A percentile compares a stretch with the other conserved stretches of the same genome.
Evolutionary conservation across 2,888 invertebrate species (phyloP).

Genomic region (Drosophila conformis): DNA sequence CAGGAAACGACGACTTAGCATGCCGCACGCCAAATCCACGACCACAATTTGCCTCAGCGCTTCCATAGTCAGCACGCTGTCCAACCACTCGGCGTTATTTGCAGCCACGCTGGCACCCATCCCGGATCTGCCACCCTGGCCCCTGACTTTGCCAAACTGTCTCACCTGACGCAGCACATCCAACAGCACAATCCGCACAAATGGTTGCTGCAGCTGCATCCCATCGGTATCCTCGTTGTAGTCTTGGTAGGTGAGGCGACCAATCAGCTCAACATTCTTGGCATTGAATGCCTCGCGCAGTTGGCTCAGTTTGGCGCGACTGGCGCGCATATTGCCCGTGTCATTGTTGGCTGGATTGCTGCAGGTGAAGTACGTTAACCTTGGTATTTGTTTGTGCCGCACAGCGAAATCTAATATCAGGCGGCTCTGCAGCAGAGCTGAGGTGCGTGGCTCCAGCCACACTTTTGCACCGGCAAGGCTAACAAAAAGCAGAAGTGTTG

Average conservation of each 20-base stretch:
- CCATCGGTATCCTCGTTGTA: conserved; percentile 5
- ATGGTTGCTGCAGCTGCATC: conserved; percentile 33
- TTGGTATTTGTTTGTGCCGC: conserved; percentile 80
- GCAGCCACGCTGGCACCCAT: conserved; percentile 30
- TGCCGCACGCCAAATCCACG: conserved; percentile 83
- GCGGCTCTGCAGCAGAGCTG: conserved; percentile 64
- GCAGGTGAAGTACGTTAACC: conserved; percentile 83
- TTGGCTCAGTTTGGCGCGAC: conserved; percentile 33
- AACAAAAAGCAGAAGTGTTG: conserved; percentile 16
- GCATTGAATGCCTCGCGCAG: conserved; percentile 56
- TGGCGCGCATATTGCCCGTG: conserved; percentile 47
- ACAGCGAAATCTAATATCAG: conserved; percentile 79
- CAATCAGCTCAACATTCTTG: conserved; percentile 70
- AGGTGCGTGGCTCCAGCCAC: conserved; percentile 36
- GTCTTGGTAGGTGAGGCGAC: conserved; percentile 46
- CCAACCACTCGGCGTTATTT: conserved; percentile 70
- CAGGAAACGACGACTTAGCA: conserved; percentile 80
- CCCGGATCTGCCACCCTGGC: conserved; percentile 9
- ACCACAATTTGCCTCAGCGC: conserved; percentile 81
- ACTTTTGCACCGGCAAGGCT: conserved; percentile 14
- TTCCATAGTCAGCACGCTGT: conserved; percentile 75
- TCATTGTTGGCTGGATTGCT: conserved; percentile 58
- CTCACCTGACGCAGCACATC: conserved; percentile 59
- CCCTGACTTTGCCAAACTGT: not conserved
- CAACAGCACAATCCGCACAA: conserved; percentile 68